A percentile compares a stretch with the other conserved stretches of the same genome.
Conservation (phyloP, 2,888 invertebrate genomes). For the Drosophila stalkeri region DNA sequence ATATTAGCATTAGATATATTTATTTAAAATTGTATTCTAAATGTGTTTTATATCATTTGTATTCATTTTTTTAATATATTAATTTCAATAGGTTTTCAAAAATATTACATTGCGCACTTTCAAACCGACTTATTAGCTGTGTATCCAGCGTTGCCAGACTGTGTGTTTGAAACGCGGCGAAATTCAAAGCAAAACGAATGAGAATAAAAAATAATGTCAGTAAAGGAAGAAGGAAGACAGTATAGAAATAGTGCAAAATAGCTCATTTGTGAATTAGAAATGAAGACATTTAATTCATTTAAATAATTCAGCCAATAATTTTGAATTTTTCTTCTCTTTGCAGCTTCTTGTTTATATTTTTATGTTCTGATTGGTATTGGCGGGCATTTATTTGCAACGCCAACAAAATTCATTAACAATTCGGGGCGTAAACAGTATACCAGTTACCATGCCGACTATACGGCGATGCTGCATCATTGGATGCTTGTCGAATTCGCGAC, state of each 20-base stretch:
- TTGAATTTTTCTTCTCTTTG: slow-evolving; percentile 26
- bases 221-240: background rate
- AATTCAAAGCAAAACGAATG: slow-evolving; percentile 11
- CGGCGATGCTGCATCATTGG: slow-evolving; percentile 84
- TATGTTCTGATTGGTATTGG: slow-evolving; percentile 57
- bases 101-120: background rate
- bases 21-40: background rate
- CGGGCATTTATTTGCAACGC: slow-evolving; percentile 68
- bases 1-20: background rate
- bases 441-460: slow-evolving; percentile 80
- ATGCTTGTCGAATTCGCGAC: slow-evolving; percentile 82
- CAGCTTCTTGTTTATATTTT: slow-evolving; percentile 43
- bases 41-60: too few species aligned
- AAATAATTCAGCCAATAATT: slow-evolving; percentile 13
- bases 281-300: background rate
- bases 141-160: slow-evolving; percentile 35
- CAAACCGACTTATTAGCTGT: background rate
- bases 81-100: background rate
- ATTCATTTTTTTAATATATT: background rate
- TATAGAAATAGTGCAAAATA: background rate
- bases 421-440: slow-evolving; percentile 59
- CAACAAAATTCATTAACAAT: slow-evolving; percentile 53
- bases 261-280: background rate
- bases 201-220: background rate
- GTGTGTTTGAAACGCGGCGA: slow-evolving; percentile 1